Conservation (phyloP, 2,888 invertebrate genomes). For the Philonicus albiceps region DNA sequence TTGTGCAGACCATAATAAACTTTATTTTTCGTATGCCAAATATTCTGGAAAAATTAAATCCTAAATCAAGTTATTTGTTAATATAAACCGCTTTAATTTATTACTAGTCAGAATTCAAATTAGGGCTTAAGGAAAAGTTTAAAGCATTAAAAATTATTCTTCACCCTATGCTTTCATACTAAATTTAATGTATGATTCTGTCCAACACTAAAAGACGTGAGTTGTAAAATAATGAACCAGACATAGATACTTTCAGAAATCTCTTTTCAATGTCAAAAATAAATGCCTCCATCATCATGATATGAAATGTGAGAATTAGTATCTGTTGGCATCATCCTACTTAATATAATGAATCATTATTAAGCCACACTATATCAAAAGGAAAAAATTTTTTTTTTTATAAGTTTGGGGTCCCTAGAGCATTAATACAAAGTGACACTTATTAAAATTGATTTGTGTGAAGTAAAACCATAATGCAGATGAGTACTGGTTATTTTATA, state of each 20-base stretch:
- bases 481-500: background rate
- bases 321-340: background rate
- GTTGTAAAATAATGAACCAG: background rate
- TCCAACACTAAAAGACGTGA: background rate
- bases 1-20: too few relatives aligned
- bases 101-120: too few relatives aligned
- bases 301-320: too few relatives aligned
- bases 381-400: background rate
- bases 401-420: background rate
- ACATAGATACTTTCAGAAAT: too few relatives aligned
- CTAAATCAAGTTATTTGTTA: background rate
- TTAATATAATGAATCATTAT: background rate
- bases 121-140: background rate
- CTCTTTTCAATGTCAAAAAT: background rate
- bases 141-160: background rate
- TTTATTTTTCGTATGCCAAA: background rate
- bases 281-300: background rate
- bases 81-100: too few relatives aligned
- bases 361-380: background rate
- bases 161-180: background rate
- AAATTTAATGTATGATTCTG: background rate
- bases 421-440: background rate
- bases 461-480: background rate
- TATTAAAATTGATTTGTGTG: background rate
- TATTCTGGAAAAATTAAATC: background rate